These are phyloP conservation scores for Menura novaehollandiae DNA, from an alignment of 2,113 vertebrate genomes.

Conservation along the genomic window DNA sequence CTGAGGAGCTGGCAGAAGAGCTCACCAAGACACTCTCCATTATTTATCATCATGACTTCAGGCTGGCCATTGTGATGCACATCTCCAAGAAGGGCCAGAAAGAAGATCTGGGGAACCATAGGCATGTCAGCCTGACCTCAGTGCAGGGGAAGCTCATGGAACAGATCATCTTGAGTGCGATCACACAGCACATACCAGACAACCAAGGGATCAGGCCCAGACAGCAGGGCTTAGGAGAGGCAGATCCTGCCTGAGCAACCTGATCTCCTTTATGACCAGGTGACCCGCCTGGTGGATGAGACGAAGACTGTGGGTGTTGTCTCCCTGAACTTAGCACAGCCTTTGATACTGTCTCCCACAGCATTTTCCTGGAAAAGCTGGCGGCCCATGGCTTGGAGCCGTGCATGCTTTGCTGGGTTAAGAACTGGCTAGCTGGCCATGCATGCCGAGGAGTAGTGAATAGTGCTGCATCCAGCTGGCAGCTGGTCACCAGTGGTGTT, in stretches of 20 bases:
- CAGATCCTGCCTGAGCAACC: neutral
- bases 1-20: neutral
- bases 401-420: too few species aligned
- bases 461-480: neutral
- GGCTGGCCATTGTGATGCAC: too few species aligned
- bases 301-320: neutral
- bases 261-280: neutral
- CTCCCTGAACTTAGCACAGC: neutral
- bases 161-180: neutral
- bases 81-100: neutral
- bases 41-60: neutral
- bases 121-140: neutral
- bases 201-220: neutral
- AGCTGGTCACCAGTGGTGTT: neutral
- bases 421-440: rapidly evolving
- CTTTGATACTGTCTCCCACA: neutral
- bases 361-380: neutral
- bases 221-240: neutral
- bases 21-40: neutral
- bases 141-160: neutral
- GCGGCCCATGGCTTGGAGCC: neutral
- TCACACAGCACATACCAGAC: neutral
- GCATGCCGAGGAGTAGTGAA: too few species aligned
- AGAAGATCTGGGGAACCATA: neutral
- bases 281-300: neutral